phyloP scores from a whole-genome alignment of 2,888 invertebrate species.

The Perdita meconis region DNA sequence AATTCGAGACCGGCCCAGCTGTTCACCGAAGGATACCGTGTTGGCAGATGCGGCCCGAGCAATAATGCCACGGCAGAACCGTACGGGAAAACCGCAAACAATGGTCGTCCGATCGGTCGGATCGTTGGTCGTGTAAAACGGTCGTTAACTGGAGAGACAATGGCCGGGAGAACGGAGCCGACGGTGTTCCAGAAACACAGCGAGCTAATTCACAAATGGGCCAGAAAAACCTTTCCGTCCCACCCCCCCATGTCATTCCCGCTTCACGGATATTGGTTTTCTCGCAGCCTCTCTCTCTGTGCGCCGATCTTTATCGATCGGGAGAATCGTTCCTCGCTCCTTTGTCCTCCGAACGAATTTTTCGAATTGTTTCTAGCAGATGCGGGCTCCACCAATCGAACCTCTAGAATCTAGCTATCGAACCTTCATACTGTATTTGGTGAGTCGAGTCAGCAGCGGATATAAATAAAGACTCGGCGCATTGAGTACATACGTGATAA shows the following conservation, averaged over 20 bases:
- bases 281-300: constrained; percentile 13
- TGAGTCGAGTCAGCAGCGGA: too few relatives aligned
- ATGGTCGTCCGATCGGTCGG: constrained; percentile 42
- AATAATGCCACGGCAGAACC: constrained; percentile 47
- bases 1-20: constrained; percentile 54
- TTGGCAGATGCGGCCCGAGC: constrained; percentile 50
- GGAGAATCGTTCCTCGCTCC: constrained; percentile 13
- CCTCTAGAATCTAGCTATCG: too few relatives aligned
- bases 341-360: background rate
- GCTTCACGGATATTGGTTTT: constrained; percentile 65
- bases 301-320: constrained; percentile 37
- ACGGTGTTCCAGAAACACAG: constrained; percentile 11
- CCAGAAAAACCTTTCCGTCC: constrained; percentile 14
- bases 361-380: background rate
- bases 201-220: constrained; percentile 39
- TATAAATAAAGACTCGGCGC: too few relatives aligned
- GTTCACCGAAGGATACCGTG: constrained; percentile 27
- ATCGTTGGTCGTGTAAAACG: constrained; percentile 47
- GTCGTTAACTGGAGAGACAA: constrained; percentile 59
- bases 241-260: constrained; percentile 13
- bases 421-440: too few relatives aligned
- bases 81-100: constrained; percentile 53
- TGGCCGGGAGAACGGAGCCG: constrained; percentile 18
- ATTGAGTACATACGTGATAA: too few relatives aligned
- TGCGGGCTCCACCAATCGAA: background rate